phyloP scores from a whole-genome alignment of 2,113 vertebrate species.

The Prochilodus magdalenae region DNA sequence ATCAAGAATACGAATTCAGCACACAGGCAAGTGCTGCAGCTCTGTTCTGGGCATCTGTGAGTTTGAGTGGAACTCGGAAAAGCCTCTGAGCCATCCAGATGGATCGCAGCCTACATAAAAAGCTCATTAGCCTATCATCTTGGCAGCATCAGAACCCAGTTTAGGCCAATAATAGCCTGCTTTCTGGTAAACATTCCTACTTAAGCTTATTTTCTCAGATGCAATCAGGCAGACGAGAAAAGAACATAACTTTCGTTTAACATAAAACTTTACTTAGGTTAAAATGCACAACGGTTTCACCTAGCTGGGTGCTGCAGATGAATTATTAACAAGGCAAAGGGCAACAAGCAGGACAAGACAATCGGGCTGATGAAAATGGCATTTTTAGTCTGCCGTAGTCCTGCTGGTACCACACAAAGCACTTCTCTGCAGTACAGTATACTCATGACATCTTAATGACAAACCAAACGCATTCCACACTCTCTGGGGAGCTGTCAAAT shows the following conservation, averaged over 20 bases:
- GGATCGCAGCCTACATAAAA: conserved; percentile 48
- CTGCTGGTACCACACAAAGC: conserved; percentile 16
- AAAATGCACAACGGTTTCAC: too few relatives aligned
- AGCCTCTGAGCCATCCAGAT: conserved; percentile 68
- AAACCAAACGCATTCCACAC: conserved; percentile 29
- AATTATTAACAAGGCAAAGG: not conserved
- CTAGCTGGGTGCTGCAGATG: too few relatives aligned
- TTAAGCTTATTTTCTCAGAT: not conserved
- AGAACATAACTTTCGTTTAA: not conserved
- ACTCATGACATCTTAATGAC: conserved; percentile 40
- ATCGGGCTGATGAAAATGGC: not conserved
- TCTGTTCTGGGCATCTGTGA: conserved; percentile 64
- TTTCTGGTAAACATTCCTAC: conserved; percentile 22
- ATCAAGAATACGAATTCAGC: not conserved
- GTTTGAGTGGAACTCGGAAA: conserved; percentile 51
- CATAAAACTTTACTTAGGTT: not conserved
- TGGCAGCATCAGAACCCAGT: conserved; percentile 38
- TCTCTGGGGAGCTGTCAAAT: conserved; percentile 32
- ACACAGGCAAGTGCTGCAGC: not conserved
- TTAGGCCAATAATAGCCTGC: conserved; percentile 40
- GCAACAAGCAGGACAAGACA: not conserved
- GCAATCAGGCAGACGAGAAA: not conserved
- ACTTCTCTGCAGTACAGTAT: conserved; percentile 11
- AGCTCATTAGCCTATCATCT: conserved; percentile 38
- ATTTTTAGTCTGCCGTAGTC: not conserved